These are phyloP conservation scores for Promerops cafer DNA, from an alignment of 2,113 vertebrate species.

Conservation along the genomic window DNA sequence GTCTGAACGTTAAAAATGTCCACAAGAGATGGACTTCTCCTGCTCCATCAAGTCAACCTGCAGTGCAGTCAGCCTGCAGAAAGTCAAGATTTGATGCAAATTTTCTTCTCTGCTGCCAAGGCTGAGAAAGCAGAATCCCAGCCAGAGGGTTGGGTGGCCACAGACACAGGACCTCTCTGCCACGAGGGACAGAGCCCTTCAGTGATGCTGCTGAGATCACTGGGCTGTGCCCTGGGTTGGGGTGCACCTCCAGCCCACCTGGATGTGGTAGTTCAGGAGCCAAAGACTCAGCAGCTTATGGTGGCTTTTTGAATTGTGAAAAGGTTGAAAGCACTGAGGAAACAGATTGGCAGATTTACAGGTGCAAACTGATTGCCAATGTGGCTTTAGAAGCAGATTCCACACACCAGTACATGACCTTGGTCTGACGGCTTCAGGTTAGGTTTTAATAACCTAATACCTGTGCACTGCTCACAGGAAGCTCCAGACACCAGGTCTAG, in stretches of 20 bases:
- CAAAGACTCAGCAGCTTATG: background rate
- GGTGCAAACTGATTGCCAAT: background rate
- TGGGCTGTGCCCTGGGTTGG: background rate
- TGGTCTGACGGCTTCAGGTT: background rate
- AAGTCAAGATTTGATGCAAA: background rate
- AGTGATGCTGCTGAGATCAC: background rate
- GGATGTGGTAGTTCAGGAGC: background rate
- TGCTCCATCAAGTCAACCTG: background rate
- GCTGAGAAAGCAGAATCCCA: background rate
- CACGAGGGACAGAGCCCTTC: background rate
- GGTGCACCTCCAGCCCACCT: background rate
- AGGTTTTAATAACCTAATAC: background rate
- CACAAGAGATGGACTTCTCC: background rate
- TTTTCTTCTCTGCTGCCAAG: background rate
- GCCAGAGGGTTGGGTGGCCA: accelerated
- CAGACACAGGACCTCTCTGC: background rate
- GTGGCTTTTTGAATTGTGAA: background rate
- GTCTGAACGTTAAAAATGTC: background rate
- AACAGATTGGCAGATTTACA: background rate
- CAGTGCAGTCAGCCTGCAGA: background rate
- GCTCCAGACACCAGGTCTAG: background rate
- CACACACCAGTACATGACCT: background rate
- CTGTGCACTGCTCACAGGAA: background rate
- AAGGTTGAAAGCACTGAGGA: background rate
- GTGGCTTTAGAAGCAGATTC: background rate